Percentiles rank a stretch among this genome's conserved stretches.
phyloP scores from a whole-genome alignment of 30 jellyfish, hydroid and myxozoan genomes.

The Rhopilema esculentum region DNA sequence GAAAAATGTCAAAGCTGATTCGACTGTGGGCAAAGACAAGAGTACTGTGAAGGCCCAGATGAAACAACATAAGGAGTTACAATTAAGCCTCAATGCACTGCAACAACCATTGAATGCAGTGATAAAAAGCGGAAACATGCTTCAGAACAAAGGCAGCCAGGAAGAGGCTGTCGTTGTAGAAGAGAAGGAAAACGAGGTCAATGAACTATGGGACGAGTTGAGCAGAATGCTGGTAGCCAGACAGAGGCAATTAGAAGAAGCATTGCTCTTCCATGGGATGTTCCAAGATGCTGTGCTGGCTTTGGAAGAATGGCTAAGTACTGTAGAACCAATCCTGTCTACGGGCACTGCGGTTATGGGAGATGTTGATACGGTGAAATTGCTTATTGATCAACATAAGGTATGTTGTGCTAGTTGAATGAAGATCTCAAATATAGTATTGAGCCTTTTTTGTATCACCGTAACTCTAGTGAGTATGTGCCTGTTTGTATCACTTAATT shows the following conservation, averaged over 20 bases:
- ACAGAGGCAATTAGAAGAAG: constrained; percentile 95
- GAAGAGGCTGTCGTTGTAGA: constrained; percentile 81
- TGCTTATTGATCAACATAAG: constrained; percentile 92
- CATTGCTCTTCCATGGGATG: constrained; percentile 97
- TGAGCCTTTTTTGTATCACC: no score
- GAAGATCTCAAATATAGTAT: neutral
- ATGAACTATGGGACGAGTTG: constrained; percentile 88
- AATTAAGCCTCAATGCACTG: constrained; percentile 64
- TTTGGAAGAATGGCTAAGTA: constrained; percentile 83
- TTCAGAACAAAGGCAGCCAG: constrained; percentile 79
- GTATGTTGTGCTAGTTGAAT: neutral
- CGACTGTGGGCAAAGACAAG: constrained; percentile 90
- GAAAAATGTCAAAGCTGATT: constrained; percentile 71
- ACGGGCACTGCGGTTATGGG: constrained; percentile 99
- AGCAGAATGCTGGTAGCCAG: constrained; percentile 84
- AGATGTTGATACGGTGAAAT: constrained; percentile 91
- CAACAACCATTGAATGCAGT: constrained; percentile 79
- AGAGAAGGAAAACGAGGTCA: constrained; percentile 67
- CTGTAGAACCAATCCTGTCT: constrained; percentile 82
- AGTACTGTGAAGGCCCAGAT: constrained; percentile 90
- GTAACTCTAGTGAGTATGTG: no score
- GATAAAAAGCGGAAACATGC: constrained; percentile 74
- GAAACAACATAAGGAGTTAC: constrained; percentile 80
- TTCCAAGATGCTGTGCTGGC: constrained; percentile 98
- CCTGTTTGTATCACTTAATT: no score